These are phyloP conservation scores for Rambutsinella grinnellia DNA, from an alignment of 2,888 invertebrate species.

Conservation along the genomic window DNA sequence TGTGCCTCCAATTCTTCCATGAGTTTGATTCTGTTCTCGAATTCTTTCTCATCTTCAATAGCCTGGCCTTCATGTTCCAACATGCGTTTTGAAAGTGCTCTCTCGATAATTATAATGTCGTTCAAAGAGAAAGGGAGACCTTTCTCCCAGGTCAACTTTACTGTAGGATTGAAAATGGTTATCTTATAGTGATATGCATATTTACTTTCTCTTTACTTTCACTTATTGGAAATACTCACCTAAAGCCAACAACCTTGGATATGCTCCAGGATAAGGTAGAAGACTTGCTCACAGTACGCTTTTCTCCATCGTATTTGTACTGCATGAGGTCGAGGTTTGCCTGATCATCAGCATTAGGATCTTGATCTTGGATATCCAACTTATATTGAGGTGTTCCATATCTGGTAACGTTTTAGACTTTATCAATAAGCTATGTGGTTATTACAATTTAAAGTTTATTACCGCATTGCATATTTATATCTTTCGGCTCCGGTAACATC, in stretches of 20 bases:
- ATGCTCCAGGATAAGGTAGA: slow-evolving; percentile 70
- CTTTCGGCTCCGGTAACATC: slow-evolving; percentile 62
- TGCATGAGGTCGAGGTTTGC: slow-evolving; percentile 2
- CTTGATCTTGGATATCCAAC: slow-evolving; percentile 10
- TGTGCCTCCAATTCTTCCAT: slow-evolving; percentile 85
- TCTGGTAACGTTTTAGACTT: too few relatives aligned
- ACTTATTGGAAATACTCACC: slow-evolving; percentile 4
- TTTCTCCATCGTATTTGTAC: slow-evolving; percentile 14
- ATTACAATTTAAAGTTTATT: neutral
- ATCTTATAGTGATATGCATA: neutral
- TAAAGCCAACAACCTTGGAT: slow-evolving; percentile 78
- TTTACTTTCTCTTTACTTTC: neutral
- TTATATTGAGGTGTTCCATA: slow-evolving; percentile 39
- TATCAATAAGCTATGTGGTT: too few relatives aligned
- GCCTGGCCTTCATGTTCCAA: slow-evolving; percentile 76
- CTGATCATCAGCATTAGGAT: slow-evolving; percentile 29
- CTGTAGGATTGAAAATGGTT: slow-evolving; percentile 64
- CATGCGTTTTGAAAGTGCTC: slow-evolving; percentile 77
- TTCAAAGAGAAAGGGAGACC: slow-evolving; percentile 77
- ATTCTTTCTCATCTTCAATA: slow-evolving; percentile 73
- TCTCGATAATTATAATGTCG: slow-evolving; percentile 77
- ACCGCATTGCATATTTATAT: slow-evolving; percentile 55
- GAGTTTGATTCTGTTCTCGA: slow-evolving; percentile 76
- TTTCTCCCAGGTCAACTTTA: slow-evolving; percentile 75
- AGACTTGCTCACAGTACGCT: slow-evolving; percentile 69